Evolutionary conservation across 2,113 vertebrate species (phyloP).

Genomic region (Bos taurus): DNA sequence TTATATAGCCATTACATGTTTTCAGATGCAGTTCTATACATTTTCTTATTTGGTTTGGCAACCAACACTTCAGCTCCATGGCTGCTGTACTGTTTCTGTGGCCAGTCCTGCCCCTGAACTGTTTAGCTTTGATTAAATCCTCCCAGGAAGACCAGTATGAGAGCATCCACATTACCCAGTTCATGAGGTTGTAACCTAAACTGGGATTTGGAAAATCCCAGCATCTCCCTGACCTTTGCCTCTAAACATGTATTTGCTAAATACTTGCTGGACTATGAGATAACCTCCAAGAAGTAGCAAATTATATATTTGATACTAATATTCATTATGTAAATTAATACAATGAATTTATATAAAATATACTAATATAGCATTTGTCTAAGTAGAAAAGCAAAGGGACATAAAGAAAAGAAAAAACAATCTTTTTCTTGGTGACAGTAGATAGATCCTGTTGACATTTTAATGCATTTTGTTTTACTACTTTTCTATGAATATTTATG

Average conservation of each 20-base stretch:
- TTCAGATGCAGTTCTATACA: not conserved
- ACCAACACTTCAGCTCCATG: not conserved
- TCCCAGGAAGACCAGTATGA: not conserved
- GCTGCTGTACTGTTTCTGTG: not conserved
- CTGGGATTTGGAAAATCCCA: not conserved
- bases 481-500: not conserved
- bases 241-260: not conserved
- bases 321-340: not conserved
- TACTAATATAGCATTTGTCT: not conserved
- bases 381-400: not conserved
- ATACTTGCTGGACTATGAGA: not conserved
- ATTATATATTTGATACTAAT: not conserved
- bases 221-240: not conserved
- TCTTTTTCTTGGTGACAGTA: not conserved
- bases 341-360: not conserved
- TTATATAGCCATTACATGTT: not conserved
- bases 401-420: not conserved
- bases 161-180: not conserved
- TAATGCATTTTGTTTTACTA: not conserved
- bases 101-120: not conserved
- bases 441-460: not conserved
- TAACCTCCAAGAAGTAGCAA: not conserved
- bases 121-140: not conserved
- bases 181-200: not conserved
- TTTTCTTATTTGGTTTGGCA: conserved; percentile 8